A percentile compares a stretch with the other conserved stretches of the same genome.
phyloP scores from a whole-genome alignment of 2,888 invertebrate genomes.

The Torymus auratus region DNA sequence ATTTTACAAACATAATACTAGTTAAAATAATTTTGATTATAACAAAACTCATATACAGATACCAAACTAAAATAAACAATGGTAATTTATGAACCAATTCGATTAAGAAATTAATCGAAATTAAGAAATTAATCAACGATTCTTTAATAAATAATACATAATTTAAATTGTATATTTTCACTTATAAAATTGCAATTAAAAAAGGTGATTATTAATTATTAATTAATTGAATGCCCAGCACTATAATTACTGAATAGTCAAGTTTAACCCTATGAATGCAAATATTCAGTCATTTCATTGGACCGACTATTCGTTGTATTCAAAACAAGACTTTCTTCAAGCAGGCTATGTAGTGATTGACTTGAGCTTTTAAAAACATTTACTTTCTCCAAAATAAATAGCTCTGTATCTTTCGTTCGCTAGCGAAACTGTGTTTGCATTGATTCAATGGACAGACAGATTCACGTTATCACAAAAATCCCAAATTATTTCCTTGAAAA shows the following conservation, averaged over 20 bases:
- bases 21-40: conserved; percentile 17
- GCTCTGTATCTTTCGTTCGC: conserved; percentile 8
- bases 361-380: conserved; percentile 32
- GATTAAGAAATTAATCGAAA: too few species aligned
- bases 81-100: too few species aligned
- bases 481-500: conserved; percentile 24
- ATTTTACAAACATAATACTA: too few species aligned
- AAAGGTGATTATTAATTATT: conserved; percentile 12
- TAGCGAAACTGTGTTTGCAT: conserved; percentile 29
- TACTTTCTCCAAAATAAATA: conserved; percentile 42
- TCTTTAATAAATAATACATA: too few species aligned
- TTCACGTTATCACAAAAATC: conserved; percentile 51
- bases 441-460: conserved; percentile 48
- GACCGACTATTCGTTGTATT: conserved; percentile 43
- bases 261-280: conserved; percentile 31
- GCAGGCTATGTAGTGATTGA: conserved; percentile 39
- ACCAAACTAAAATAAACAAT: too few species aligned
- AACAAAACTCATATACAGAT: too few species aligned
- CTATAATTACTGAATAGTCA: conserved; percentile 26
- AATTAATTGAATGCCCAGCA: conserved; percentile 24
- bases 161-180: neutral
- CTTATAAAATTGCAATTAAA: conserved; percentile 28
- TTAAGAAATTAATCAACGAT: too few species aligned
- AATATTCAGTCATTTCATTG: conserved; percentile 47
- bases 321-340: conserved; percentile 27